phyloP scores from a whole-genome alignment of 2,113 vertebrate species.

The Amphiprion ocellaris region DNA sequence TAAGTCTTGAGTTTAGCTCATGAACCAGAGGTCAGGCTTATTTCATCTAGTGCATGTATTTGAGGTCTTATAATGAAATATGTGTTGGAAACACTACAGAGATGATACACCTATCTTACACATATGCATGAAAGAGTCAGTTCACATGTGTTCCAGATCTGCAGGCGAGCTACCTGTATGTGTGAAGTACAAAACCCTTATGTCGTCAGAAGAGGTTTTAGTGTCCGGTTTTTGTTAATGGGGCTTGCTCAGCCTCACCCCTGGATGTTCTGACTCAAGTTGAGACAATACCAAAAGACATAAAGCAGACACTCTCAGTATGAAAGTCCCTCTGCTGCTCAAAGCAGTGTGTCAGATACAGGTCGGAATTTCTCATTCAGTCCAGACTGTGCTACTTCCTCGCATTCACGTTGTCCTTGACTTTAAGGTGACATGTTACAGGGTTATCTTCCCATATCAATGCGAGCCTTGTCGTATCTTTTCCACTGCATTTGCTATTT shows the following conservation, averaged over 20 bases:
- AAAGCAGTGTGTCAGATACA: slow-evolving; percentile 51
- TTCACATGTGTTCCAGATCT: not conserved
- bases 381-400: slow-evolving; percentile 70
- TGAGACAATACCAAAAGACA: not conserved
- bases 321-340: slow-evolving; percentile 5
- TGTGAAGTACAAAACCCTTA: slow-evolving; percentile 1
- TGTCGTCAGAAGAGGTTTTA: not conserved
- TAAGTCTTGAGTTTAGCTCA: not conserved
- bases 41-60: slow-evolving; percentile 1
- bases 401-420: slow-evolving; percentile 80
- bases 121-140: not conserved
- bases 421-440: slow-evolving; percentile 57
- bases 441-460: slow-evolving; percentile 53
- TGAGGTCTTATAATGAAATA: slow-evolving; percentile 7
- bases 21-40: not conserved
- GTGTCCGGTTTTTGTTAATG: not conserved
- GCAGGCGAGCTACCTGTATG: not conserved
- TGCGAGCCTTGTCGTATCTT: slow-evolving; percentile 29
- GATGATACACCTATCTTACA: not conserved
- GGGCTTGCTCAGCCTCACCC: not conserved
- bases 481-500: slow-evolving; percentile 22
- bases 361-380: slow-evolving; percentile 66
- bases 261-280: not conserved
- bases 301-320: slow-evolving; percentile 6
- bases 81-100: not conserved